Evolutionary conservation across 2,113 vertebrate genomes (phyloP).

Genomic region (Anser brachyrhynchus): DNA sequence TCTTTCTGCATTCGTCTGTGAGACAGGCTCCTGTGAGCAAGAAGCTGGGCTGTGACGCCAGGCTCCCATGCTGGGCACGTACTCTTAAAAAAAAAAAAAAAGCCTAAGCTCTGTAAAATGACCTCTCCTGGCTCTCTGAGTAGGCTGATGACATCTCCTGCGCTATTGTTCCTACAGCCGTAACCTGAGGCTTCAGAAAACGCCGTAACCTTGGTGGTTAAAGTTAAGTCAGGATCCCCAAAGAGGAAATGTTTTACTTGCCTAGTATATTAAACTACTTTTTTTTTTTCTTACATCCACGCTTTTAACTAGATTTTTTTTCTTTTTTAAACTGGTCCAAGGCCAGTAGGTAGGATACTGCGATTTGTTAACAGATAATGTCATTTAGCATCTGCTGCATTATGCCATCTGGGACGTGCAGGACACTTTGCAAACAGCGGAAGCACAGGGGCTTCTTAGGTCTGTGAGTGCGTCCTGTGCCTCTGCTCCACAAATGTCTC

Average conservation of each 20-base stretch:
- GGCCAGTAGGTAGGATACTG: not conserved
- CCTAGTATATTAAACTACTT: not conserved
- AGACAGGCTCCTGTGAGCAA: not conserved
- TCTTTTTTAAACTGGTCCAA: not conserved
- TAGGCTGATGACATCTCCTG: not conserved
- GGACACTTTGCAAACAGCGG: not conserved
- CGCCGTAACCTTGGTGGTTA: not conserved
- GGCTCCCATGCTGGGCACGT: not conserved
- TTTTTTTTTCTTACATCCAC: not conserved
- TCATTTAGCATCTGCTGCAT: not conserved
- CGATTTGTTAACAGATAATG: not conserved
- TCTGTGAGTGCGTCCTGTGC: not conserved
- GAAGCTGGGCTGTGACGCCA: slow-evolving; percentile 16
- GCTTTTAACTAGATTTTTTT: not conserved
- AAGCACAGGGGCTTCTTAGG: not conserved
- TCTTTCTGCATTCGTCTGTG: not conserved
- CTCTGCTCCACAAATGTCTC: not conserved
- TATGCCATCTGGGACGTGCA: not conserved
- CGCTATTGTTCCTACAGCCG: not conserved
- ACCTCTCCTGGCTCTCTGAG: not conserved
- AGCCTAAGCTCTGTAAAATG: slow-evolving; percentile 6
- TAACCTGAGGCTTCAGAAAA: slow-evolving; percentile 24
- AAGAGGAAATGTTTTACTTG: not conserved
- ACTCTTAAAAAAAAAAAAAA: not conserved
- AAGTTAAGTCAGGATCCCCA: not conserved